phyloP scores from a whole-genome alignment of 2,888 invertebrate species.

The Pantelozetes paolii region DNA sequence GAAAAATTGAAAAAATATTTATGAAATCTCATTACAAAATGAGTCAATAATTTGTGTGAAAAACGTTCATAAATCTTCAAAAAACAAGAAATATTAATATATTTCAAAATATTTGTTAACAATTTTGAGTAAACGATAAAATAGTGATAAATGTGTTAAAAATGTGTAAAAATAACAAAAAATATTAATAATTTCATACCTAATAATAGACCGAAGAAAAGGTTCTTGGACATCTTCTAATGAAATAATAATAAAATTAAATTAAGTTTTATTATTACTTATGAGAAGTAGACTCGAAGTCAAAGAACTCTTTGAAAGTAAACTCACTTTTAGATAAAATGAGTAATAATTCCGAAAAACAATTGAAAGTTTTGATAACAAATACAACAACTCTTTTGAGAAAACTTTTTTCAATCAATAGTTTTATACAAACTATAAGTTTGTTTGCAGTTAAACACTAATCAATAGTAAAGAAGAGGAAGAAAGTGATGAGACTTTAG shows the following conservation, averaged over 20 bases:
- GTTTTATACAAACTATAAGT: background rate
- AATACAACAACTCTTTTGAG: too few species aligned
- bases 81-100: too few species aligned
- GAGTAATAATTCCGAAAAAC: background rate
- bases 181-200: background rate
- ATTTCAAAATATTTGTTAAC: too few species aligned
- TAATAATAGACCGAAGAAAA: background rate
- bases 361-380: too few species aligned
- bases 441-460: background rate
- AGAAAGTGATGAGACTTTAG: constrained; percentile 6
- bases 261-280: background rate
- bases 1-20: too few species aligned
- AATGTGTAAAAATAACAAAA: too few species aligned
- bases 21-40: too few species aligned
- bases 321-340: background rate
- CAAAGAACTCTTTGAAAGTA: background rate
- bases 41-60: too few species aligned
- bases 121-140: too few species aligned
- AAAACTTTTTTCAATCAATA: too few species aligned
- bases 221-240: background rate
- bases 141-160: too few species aligned
- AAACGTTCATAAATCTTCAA: too few species aligned
- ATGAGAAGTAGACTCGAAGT: background rate
- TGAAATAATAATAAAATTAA: background rate
- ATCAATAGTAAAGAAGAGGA: background rate